These are phyloP conservation scores for Castor canadensis DNA, from an alignment of 2,113 vertebrate genomes.

Conservation along the genomic window DNA sequence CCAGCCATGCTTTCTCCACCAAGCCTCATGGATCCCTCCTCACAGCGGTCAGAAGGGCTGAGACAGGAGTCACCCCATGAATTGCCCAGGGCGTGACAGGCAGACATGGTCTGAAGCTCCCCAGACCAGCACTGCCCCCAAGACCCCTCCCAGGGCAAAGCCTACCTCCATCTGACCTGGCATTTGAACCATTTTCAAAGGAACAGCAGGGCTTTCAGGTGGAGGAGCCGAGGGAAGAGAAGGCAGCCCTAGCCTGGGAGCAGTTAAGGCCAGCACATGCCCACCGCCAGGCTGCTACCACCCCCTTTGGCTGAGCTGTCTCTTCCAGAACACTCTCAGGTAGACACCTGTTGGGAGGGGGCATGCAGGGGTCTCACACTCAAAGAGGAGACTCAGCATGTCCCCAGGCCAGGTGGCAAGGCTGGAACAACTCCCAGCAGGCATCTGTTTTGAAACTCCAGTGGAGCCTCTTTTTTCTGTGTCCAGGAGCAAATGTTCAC, in stretches of 20 bases:
- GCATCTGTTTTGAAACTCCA: conserved; percentile 50
- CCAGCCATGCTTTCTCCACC: no score
- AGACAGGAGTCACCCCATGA: no score
- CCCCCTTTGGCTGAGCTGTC: neutral
- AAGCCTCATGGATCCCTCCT: no score
- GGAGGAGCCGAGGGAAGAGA: neutral
- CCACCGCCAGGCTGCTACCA: accelerated
- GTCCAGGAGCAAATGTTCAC: neutral
- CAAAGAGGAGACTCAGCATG: accelerated
- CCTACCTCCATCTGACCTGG: neutral
- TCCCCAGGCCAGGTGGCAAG: neutral
- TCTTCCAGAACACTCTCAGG: neutral
- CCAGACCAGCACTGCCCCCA: no score
- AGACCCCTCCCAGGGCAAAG: no score
- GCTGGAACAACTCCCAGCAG: neutral
- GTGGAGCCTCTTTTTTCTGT: neutral
- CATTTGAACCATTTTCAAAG: no score
- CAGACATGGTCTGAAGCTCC: no score
- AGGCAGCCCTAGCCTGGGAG: accelerated
- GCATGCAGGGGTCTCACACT: accelerated
- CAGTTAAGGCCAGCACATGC: neutral
- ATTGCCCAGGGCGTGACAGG: no score
- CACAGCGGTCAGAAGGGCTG: no score
- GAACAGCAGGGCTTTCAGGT: accelerated
- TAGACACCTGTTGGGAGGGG: no score